Conservation (phyloP, 2,888 invertebrate species). For the Drosophila neotestacea region DNA sequence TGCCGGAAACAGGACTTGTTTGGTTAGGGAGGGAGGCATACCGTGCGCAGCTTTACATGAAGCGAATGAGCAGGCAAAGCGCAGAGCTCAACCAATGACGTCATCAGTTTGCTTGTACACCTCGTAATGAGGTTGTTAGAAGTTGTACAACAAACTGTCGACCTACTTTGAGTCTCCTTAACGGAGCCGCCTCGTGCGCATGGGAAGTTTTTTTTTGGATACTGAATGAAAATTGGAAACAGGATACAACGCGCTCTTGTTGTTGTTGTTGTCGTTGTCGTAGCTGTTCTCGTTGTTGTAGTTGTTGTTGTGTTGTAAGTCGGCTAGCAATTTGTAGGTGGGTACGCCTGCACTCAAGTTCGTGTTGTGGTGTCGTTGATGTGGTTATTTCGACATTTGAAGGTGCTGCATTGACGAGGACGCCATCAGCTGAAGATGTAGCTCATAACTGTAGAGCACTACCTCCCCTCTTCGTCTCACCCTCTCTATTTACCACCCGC, state of each 20-base stretch:
- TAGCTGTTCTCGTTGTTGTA: constrained; percentile 20
- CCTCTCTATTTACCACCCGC: no score
- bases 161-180: constrained; percentile 65
- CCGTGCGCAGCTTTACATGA: constrained; percentile 57
- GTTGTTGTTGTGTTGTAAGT: constrained; percentile 24
- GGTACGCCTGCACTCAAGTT: constrained; percentile 55
- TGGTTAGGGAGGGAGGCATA: not conserved
- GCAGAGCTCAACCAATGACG: constrained; percentile 77
- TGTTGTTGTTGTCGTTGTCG: not conserved
- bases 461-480: not conserved
- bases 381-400: constrained; percentile 54
- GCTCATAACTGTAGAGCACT: constrained; percentile 1
- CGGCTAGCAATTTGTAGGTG: constrained; percentile 59
- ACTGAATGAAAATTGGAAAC: constrained; percentile 78
- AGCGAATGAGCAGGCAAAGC: constrained; percentile 66
- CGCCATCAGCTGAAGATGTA: constrained; percentile 11
- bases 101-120: constrained; percentile 55
- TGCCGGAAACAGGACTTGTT: constrained; percentile 22
- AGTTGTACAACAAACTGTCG: constrained; percentile 69
- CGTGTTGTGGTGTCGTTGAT: constrained; percentile 31
- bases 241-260: constrained; percentile 51
- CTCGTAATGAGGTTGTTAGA: constrained; percentile 77
- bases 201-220: constrained; percentile 48
- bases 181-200: constrained; percentile 52
- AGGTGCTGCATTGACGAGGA: constrained; percentile 62